These are phyloP conservation scores for Drosophila setosimentum DNA, from an alignment of 2,888 invertebrate genomes.

Conservation along the genomic window DNA sequence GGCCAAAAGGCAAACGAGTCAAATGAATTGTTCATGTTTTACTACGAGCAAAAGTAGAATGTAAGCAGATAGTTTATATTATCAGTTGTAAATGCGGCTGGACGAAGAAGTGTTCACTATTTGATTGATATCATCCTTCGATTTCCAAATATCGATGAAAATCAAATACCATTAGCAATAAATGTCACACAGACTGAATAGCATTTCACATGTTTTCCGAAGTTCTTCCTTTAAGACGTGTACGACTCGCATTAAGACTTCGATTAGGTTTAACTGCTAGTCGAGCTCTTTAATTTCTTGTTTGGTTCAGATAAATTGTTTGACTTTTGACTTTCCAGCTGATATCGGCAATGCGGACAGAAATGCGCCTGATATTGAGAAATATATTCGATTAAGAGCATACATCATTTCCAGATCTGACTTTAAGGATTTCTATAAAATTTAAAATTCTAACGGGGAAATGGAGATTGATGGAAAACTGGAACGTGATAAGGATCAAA, in stretches of 20 bases:
- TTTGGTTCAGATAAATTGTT: background rate
- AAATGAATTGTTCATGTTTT: slow-evolving; percentile 13
- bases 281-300: background rate
- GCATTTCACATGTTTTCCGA: background rate
- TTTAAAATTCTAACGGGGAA: background rate
- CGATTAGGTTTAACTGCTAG: background rate
- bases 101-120: background rate
- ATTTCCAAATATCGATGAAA: background rate
- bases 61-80: no score
- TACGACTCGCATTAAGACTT: background rate
- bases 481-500: background rate
- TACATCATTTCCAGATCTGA: background rate
- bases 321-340: background rate
- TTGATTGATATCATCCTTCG: background rate
- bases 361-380: background rate
- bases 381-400: background rate
- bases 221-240: background rate
- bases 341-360: background rate
- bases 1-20: slow-evolving; percentile 32
- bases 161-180: background rate
- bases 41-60: no score
- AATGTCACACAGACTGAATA: background rate
- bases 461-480: background rate
- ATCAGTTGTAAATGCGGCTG: background rate
- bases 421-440: background rate